Evolutionary conservation across 2,888 invertebrate species (phyloP).

Genomic region (Ochlodes sylvanus): DNA sequence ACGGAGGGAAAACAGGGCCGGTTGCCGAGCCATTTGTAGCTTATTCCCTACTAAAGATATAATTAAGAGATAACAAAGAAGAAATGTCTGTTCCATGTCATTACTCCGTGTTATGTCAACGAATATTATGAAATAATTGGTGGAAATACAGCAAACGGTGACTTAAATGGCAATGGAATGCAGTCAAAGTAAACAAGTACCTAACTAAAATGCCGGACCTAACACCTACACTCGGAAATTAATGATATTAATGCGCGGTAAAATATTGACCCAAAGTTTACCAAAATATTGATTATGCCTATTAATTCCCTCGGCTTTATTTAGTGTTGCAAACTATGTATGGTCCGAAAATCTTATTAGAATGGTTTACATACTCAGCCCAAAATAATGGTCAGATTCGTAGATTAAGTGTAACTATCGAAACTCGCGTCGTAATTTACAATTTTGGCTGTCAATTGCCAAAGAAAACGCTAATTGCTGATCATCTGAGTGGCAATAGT

Average conservation of each 20-base stretch:
- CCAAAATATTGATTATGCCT: too few species aligned
- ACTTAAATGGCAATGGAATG: conserved; percentile 52
- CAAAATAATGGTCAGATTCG: too few species aligned
- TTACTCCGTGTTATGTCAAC: conserved; percentile 8
- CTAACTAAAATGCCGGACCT: conserved; percentile 49
- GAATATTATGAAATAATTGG: conserved; percentile 14
- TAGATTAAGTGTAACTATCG: too few species aligned
- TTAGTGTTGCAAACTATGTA: too few species aligned
- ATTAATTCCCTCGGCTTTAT: too few species aligned
- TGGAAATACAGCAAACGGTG: conserved; percentile 32
- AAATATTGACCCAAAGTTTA: background rate
- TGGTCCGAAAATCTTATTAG: too few species aligned
- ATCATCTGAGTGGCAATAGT: too few species aligned
- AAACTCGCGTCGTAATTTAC: too few species aligned
- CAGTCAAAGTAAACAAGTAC: conserved; percentile 57
- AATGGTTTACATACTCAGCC: too few species aligned
- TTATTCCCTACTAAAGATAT: conserved; percentile 46
- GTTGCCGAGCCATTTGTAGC: conserved; percentile 67
- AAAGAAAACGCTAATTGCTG: too few species aligned
- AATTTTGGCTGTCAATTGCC: too few species aligned
- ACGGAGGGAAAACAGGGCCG: conserved; percentile 54
- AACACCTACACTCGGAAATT: conserved; percentile 54
- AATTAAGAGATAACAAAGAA: conserved; percentile 32
- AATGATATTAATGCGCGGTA: conserved; percentile 13
- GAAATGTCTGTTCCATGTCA: background rate